Conservation (phyloP, 2,888 invertebrate species). For the Melipona beecheii region DNA sequence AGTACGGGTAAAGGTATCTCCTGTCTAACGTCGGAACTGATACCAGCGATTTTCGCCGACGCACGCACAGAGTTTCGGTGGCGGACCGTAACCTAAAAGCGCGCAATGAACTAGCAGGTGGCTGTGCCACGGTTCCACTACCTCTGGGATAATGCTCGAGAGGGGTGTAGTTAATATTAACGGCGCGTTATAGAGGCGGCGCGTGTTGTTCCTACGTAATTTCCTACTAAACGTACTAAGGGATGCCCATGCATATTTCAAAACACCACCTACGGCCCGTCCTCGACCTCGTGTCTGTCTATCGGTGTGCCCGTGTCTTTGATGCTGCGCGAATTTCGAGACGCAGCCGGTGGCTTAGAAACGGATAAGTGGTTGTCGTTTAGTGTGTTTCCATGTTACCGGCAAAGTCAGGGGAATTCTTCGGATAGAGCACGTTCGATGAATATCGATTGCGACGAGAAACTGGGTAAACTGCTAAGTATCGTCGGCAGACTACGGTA, state of each 20-base stretch:
- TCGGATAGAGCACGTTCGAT: background rate
- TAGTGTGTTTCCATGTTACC: too few species aligned
- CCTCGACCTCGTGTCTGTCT: constrained; percentile 6
- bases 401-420: background rate
- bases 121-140: constrained; percentile 49
- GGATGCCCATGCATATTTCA: constrained; percentile 81
- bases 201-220: constrained; percentile 81
- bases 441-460: background rate
- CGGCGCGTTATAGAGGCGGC: constrained; percentile 72
- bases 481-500: background rate
- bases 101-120: constrained; percentile 53
- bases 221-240: constrained; percentile 78
- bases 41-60: constrained; percentile 9
- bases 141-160: constrained; percentile 72
- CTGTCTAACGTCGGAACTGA: background rate
- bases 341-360: background rate
- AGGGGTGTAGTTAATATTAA: constrained; percentile 80
- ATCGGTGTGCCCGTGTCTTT: constrained; percentile 20
- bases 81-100: constrained; percentile 46
- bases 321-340: constrained; percentile 22
- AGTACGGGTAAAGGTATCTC: background rate
- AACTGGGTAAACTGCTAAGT: background rate
- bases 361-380: constrained; percentile 3
- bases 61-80: background rate
- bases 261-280: constrained; percentile 43